phyloP scores from a whole-genome alignment of 2,797 vertebrate species.

The Schizothorax lantsangensis region DNA sequence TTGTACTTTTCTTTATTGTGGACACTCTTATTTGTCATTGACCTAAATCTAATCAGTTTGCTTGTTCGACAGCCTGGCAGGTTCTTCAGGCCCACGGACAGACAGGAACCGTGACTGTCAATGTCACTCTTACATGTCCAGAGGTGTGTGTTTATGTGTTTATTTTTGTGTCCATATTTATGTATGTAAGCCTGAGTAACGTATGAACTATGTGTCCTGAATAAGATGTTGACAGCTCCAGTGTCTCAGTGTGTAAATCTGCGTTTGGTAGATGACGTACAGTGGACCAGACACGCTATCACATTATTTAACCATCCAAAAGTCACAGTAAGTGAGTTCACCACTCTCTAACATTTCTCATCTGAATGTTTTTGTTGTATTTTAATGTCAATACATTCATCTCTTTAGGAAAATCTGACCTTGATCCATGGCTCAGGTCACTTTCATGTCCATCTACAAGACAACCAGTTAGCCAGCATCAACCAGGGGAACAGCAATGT shows the following conservation, averaged over 20 bases:
- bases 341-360: neutral
- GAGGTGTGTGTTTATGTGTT: conserved; percentile 50
- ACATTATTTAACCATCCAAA: conserved; percentile 76
- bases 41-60: conserved; percentile 7
- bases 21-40: neutral
- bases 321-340: conserved; percentile 66
- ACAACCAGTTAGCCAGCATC: conserved; percentile 64
- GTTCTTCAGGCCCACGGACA: conserved; percentile 67
- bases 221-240: conserved; percentile 61
- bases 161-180: neutral
- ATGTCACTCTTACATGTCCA: conserved; percentile 62
- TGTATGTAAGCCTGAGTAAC: neutral
- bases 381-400: neutral
- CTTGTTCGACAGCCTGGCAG: conserved; percentile 62
- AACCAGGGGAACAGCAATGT: conserved; percentile 69
- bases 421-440: conserved; percentile 76
- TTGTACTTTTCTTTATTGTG: neutral
- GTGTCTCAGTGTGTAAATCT: conserved; percentile 66
- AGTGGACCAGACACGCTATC: conserved; percentile 63
- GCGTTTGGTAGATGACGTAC: conserved; percentile 72
- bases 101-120: conserved; percentile 69
- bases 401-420: conserved; percentile 52
- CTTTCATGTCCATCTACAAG: conserved; percentile 71
- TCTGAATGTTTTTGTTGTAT: neutral
- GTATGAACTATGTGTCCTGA: neutral